phyloP scores from a whole-genome alignment of 2,113 vertebrate genomes.

The Callithrix jacchus region DNA sequence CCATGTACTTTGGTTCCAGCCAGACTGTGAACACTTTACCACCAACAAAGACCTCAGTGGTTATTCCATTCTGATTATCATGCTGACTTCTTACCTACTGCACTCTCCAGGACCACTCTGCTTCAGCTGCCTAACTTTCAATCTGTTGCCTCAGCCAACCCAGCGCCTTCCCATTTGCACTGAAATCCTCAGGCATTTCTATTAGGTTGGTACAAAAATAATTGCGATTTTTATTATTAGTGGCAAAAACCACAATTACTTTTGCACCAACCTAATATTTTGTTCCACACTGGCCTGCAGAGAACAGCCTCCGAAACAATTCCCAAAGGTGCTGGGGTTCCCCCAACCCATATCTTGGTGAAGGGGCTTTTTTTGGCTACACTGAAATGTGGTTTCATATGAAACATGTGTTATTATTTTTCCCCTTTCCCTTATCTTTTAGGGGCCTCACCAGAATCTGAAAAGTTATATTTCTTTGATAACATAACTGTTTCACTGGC shows the following conservation, averaged over 20 bases:
- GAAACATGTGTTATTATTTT: not conserved
- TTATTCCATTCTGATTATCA: not conserved
- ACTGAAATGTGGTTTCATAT: not conserved
- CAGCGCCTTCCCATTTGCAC: not conserved
- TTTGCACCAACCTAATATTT: too few species aligned
- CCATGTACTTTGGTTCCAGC: not conserved
- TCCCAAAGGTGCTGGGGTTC: not conserved
- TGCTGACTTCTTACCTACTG: not conserved
- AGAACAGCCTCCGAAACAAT: not conserved
- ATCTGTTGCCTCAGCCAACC: not conserved
- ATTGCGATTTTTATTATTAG: too few species aligned
- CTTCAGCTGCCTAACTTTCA: not conserved
- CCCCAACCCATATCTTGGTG: not conserved
- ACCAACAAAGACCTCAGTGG: not conserved
- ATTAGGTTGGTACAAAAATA: too few species aligned
- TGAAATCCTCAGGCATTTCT: not conserved
- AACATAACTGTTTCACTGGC: not conserved
- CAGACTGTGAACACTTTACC: not conserved
- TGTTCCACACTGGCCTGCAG: not conserved
- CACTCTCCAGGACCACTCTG: fast-evolving
- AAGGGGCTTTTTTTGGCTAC: not conserved
- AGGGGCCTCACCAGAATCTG: not conserved
- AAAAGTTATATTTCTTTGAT: not conserved
- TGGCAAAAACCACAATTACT: too few species aligned
- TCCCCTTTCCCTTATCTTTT: not conserved